These are phyloP conservation scores for Proctacanthus coquilletti DNA, from an alignment of 1,140 invertebrate genomes.

Conservation along the genomic window DNA sequence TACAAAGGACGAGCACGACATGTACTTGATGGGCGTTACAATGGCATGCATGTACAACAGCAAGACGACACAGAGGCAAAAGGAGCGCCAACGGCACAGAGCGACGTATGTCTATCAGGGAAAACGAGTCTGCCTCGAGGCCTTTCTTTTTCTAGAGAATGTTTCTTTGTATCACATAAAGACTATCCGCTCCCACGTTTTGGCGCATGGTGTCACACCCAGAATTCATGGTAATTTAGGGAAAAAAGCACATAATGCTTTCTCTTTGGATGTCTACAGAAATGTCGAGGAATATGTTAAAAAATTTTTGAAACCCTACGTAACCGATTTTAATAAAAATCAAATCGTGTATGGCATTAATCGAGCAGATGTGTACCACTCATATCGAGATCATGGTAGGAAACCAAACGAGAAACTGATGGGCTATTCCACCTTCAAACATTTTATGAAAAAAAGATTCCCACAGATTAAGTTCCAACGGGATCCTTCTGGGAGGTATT, in stretches of 20 bases:
- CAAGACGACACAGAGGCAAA: constrained; percentile 51
- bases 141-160: constrained; percentile 64
- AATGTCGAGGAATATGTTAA: constrained; percentile 60
- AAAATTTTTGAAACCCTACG: constrained; percentile 47
- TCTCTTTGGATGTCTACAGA: constrained; percentile 59
- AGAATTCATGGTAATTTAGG: constrained; percentile 62
- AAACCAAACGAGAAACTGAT: constrained; percentile 42
- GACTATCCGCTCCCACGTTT: constrained; percentile 58
- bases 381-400: constrained; percentile 53
- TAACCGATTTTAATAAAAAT: constrained; percentile 28
- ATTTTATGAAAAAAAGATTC: constrained; percentile 68
- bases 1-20: constrained; percentile 56
- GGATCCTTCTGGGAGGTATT: background rate
- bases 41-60: constrained; percentile 64
- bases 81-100: constrained; percentile 50
- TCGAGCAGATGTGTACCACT: constrained; percentile 53
- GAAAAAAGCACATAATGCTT: constrained; percentile 67
- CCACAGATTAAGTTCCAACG: constrained; percentile 51
- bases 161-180: constrained; percentile 67
- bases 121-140: constrained; percentile 57
- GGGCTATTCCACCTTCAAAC: constrained; percentile 63
- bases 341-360: constrained; percentile 40
- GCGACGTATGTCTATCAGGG: constrained; percentile 63
- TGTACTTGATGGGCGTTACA: constrained; percentile 66
- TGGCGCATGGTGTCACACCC: constrained; percentile 60